Evolutionary conservation across 2,888 invertebrate genomes (phyloP), one percentile per base, ranked within the genome.

Genomic region (Pegoplata infirma): DNA sequence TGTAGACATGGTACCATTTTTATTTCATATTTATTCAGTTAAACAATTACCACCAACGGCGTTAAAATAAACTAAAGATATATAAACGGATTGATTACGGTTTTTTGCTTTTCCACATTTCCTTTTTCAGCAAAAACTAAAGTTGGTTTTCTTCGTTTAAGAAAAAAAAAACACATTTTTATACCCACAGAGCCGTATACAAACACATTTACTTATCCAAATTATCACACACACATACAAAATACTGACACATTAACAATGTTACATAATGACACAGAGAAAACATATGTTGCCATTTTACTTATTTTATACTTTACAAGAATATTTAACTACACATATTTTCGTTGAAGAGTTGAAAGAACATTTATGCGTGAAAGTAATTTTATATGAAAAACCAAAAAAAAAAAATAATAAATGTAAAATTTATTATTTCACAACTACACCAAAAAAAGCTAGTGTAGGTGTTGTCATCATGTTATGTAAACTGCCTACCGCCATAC

Each of bases 11-110:
- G 14, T 44, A 8, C n/a, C n/a, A n/a, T 14, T 36, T 49, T 49
- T 51, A 32, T 49, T 49, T 63, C 12, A 25, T 40, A 16, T 36
- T 56, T 56, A 64, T 49, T 49, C 23, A 47, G 32, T 46, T 40
- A 19, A 17, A 40, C 58, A 58, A 58, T 58, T 68, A 68, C 58
- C 36, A 36, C 49, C 68, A 68, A 36, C 16, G 40, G 68, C 14
- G 28, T 47, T 47, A 19, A 40, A 47, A 19, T n/a, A 32, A 56
- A 47, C n/a, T 8, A 58, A 59, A 40, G 19, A 59, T 32, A 40
- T n/a, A n/a, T n/a, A n/a, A 32, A 16, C 10, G 51, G n/a, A 64
- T 40, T 64, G 49, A 73, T 56, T 56, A 64, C 19, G 47, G 10
- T 25, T 16, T 53, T n/a, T 32, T 40, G 12, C 36, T 2, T 40